Percentiles rank a stretch among this genome's conserved stretches.
Evolutionary conservation across 2,113 vertebrate species (phyloP).

Genomic region (Amblyopsis rosae): DNA sequence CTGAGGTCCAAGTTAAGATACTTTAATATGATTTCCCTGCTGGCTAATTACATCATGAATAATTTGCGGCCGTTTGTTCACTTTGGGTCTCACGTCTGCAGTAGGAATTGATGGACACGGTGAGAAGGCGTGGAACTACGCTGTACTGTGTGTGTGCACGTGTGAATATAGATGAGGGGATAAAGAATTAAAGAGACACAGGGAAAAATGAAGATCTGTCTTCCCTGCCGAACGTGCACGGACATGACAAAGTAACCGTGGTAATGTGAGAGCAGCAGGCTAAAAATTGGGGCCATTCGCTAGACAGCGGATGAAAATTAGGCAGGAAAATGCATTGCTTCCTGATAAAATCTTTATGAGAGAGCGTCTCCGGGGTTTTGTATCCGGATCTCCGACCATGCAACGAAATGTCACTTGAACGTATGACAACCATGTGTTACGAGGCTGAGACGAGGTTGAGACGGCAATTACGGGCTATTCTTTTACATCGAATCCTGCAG

Average conservation of each 20-base stretch:
- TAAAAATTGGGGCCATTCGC: slow-evolving; percentile 56
- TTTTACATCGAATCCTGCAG: too few species aligned
- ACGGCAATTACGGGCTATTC: too few species aligned
- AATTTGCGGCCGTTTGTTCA: slow-evolving; percentile 55
- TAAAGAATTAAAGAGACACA: slow-evolving; percentile 31
- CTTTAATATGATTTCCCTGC: slow-evolving; percentile 55
- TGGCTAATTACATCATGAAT: slow-evolving; percentile 70
- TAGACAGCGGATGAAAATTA: slow-evolving; percentile 51
- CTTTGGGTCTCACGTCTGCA: slow-evolving; percentile 42
- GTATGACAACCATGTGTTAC: too few species aligned
- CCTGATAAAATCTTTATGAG: slow-evolving; percentile 62
- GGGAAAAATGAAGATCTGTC: slow-evolving; percentile 35
- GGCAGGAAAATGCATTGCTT: slow-evolving; percentile 64
- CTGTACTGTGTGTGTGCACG: neutral
- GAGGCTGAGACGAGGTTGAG: too few species aligned
- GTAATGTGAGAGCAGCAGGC: slow-evolving; percentile 52
- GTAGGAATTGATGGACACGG: slow-evolving; percentile 26
- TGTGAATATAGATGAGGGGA: neutral
- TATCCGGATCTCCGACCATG: slow-evolving; percentile 17
- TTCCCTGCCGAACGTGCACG: slow-evolving; percentile 33
- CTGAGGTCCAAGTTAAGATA: slow-evolving; percentile 59
- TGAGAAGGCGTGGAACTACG: neutral
- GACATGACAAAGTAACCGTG: slow-evolving; percentile 62
- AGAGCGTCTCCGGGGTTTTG: slow-evolving; percentile 17
- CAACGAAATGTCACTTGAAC: slow-evolving; percentile 14